phyloP scores from a whole-genome alignment of 2,113 vertebrate genomes.

The Miniopterus natalensis region DNA sequence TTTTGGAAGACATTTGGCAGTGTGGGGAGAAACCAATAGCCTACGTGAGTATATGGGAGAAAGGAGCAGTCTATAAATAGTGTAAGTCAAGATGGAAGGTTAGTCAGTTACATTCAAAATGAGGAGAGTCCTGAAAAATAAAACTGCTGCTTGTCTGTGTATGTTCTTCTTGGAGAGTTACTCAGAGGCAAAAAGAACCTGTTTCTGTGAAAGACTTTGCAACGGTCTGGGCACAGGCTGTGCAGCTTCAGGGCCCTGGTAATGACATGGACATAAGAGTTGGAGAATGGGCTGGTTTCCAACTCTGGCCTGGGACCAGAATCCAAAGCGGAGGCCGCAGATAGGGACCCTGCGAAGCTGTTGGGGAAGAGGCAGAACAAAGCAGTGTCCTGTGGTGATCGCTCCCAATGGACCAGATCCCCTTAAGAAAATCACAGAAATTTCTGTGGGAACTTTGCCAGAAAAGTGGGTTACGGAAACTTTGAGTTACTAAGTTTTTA shows the following conservation, averaged over 20 bases:
- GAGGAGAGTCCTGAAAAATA: neutral
- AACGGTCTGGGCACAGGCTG: neutral
- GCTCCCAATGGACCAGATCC: neutral
- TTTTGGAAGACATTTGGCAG: conserved; percentile 35
- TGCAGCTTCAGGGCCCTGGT: neutral
- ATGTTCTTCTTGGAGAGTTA: neutral
- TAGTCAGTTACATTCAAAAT: conserved; percentile 5
- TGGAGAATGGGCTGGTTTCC: neutral
- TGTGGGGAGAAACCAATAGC: neutral
- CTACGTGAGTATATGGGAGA: neutral
- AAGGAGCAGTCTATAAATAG: conserved; percentile 40
- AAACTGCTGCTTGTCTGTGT: neutral
- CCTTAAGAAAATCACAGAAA: neutral
- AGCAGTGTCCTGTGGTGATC: neutral
- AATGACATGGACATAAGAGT: neutral
- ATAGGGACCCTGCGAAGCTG: neutral
- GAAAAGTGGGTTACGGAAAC: neutral
- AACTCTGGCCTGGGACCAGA: neutral
- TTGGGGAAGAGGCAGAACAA: neutral
- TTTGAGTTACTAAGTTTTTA: neutral
- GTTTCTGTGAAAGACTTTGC: neutral
- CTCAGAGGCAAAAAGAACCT: neutral
- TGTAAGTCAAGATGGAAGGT: neutral
- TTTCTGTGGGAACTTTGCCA: neutral
- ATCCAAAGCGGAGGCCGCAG: neutral